Conservation (phyloP, 2,797 vertebrate genomes). For the Sebastes flavidus region DNA sequence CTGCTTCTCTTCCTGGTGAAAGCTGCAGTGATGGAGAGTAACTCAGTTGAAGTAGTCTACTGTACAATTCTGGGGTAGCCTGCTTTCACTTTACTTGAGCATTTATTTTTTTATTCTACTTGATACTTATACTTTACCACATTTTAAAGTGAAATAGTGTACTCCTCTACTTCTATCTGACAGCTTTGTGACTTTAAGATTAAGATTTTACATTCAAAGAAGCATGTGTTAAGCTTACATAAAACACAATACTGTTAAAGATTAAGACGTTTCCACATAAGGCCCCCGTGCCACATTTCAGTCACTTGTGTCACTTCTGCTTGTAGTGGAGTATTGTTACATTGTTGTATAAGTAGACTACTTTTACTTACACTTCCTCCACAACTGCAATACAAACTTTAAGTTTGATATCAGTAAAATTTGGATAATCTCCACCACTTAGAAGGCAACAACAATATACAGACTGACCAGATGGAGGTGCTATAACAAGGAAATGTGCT, state of each 20-base stretch:
- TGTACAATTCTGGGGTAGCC: not conserved
- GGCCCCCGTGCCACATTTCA: not conserved
- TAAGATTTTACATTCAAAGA: not conserved
- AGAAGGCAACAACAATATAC: not conserved
- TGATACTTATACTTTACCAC: not conserved
- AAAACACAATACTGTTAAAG: not conserved
- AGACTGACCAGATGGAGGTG: constrained; percentile 2
- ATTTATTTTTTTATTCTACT: not conserved
- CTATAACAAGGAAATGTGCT: not conserved
- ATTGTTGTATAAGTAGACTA: not conserved
- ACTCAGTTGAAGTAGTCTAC: not conserved
- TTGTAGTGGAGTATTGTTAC: not conserved
- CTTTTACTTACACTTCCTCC: not conserved
- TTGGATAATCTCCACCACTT: not conserved
- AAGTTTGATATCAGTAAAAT: not conserved
- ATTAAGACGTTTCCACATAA: not conserved
- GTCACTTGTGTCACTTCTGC: not conserved
- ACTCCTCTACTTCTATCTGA: not conserved
- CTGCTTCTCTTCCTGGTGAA: not conserved
- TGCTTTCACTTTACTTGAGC: not conserved
- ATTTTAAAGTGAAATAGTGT: not conserved
- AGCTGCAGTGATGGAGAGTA: not conserved
- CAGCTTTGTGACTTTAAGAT: not conserved
- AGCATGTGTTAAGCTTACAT: not conserved
- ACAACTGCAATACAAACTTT: no score